A percentile compares a stretch with the other conserved stretches of the same genome.
These are phyloP conservation scores for Trichopoda pennipes DNA, from an alignment of 2,888 invertebrate species.

Conservation along the genomic window DNA sequence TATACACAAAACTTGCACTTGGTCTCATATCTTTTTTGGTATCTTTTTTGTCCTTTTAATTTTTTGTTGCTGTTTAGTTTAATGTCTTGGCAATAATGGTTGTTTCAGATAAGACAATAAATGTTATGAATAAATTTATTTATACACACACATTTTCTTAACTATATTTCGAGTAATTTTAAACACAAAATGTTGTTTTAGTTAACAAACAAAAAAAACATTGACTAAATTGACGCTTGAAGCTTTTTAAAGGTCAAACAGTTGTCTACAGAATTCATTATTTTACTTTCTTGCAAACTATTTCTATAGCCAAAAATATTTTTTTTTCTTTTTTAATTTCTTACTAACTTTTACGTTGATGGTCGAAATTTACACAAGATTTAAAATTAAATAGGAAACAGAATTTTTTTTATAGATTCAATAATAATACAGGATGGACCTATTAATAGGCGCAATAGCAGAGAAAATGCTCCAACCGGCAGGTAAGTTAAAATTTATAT, in stretches of 20 bases:
- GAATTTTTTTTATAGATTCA: no score
- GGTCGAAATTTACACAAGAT: no score
- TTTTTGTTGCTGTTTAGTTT: constrained; percentile 38
- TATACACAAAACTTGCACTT: constrained; percentile 35
- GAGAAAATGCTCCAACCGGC: no score
- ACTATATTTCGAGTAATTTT: constrained; percentile 30
- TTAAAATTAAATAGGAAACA: no score
- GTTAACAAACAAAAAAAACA: constrained; percentile 1
- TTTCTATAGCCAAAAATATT: not conserved
- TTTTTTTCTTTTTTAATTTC: no score
- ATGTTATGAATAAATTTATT: constrained; percentile 47
- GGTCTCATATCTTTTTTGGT: constrained; percentile 8
- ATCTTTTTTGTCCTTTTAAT: not conserved
- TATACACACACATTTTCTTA: constrained; percentile 11
- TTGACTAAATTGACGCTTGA: constrained; percentile 43
- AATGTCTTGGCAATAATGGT: constrained; percentile 65
- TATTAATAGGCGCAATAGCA: no score
- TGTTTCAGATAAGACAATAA: constrained; percentile 62
- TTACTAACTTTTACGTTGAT: no score
- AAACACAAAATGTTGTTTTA: constrained; percentile 10
- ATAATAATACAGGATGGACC: no score
- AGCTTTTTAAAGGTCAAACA: constrained; percentile 55
- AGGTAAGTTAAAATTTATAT: no score
- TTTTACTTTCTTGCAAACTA: not conserved
- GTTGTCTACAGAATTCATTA: constrained; percentile 36